These are phyloP conservation scores for Hippocampus barbouri DNA, from an alignment of 2,113 vertebrate species.

Conservation along the genomic window DNA sequence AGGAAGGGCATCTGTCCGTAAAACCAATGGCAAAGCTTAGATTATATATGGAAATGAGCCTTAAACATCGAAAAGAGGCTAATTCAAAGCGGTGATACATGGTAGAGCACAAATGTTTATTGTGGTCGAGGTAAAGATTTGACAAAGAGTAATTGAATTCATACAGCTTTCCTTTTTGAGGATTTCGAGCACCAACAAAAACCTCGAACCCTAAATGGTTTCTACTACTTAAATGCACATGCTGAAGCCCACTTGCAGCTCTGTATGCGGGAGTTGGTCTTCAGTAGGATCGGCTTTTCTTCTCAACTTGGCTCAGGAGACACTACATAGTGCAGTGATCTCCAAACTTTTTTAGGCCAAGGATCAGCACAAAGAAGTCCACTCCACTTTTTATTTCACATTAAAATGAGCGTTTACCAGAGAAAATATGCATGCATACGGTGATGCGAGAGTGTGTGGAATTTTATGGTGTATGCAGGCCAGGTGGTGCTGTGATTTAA, in stretches of 20 bases:
- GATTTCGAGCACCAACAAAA: not conserved
- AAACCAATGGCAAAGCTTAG: not conserved
- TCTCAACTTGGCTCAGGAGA: too few relatives aligned
- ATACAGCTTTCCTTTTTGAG: not conserved
- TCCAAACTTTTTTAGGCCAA: too few relatives aligned
- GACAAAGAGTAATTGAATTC: not conserved
- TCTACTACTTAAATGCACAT: not conserved
- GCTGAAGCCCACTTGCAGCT: not conserved
- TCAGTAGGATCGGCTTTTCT: not conserved
- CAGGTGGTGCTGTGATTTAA: too few relatives aligned
- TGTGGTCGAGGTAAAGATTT: too few relatives aligned
- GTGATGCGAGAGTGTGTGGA: too few relatives aligned
- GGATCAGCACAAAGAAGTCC: too few relatives aligned
- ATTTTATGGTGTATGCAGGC: too few relatives aligned
- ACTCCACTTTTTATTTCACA: too few relatives aligned
- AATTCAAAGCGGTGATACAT: not conserved
- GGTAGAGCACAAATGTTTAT: not conserved
- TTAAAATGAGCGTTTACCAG: too few relatives aligned
- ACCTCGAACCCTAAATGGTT: not conserved
- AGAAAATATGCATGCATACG: too few relatives aligned
- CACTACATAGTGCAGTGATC: too few relatives aligned
- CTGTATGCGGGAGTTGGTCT: not conserved
- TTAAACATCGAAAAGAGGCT: too few relatives aligned
- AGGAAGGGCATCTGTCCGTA: not conserved
- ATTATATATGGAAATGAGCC: not conserved